These are phyloP conservation scores for Ciconia boyciana DNA, from an alignment of 2,113 vertebrate genomes.

Conservation along the genomic window DNA sequence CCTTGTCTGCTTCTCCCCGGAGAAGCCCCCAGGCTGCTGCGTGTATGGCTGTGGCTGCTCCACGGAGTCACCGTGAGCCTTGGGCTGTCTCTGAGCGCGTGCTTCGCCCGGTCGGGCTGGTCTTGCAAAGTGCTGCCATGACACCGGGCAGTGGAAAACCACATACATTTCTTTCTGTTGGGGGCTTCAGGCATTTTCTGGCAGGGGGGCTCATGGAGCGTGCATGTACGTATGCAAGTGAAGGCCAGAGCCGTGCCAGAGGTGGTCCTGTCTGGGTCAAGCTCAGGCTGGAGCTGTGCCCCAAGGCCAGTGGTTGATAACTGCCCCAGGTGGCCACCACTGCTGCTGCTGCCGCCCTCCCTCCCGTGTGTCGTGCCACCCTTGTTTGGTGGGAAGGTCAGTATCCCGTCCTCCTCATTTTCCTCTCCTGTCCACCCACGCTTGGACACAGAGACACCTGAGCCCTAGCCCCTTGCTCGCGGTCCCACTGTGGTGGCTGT, in stretches of 20 bases:
- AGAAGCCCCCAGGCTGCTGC: not conserved
- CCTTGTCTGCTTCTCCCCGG: not conserved
- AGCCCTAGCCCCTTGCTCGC: not conserved
- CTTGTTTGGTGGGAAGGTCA: not conserved
- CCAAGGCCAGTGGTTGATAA: not conserved
- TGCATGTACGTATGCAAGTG: accelerated
- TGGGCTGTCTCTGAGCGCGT: not conserved
- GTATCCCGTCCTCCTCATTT: not conserved
- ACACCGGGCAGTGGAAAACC: not conserved
- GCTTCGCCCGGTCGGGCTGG: not conserved
- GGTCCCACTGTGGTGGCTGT: accelerated
- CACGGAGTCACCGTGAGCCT: not conserved
- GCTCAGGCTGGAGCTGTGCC: not conserved
- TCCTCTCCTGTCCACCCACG: not conserved
- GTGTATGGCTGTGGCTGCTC: not conserved
- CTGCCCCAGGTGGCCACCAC: not conserved
- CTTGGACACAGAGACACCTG: not conserved
- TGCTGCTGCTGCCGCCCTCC: not conserved
- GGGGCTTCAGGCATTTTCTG: not conserved
- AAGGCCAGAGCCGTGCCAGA: not conserved
- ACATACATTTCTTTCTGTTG: not conserved
- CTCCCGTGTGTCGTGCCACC: not conserved
- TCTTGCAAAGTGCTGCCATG: not conserved
- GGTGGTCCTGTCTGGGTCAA: not conserved
- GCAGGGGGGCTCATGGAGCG: not conserved